phyloP scores from a whole-genome alignment of 2,888 invertebrate genomes.

The Kuschelorhynchus macadamiae region DNA sequence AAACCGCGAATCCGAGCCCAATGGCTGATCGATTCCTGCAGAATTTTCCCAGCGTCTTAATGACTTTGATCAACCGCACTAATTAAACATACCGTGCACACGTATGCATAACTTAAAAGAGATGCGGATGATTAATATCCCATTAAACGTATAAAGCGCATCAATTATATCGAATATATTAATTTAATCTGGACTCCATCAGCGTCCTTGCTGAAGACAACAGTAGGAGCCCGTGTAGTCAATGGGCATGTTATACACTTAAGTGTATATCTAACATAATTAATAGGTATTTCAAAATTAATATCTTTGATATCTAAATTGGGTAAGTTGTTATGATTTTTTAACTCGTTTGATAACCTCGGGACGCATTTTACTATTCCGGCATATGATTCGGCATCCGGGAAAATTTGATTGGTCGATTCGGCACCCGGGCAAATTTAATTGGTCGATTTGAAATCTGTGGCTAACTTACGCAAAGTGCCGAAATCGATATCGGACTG shows the following conservation, averaged over 20 bases:
- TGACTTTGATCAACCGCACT: slow-evolving; percentile 23
- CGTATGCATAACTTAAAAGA: slow-evolving; percentile 22
- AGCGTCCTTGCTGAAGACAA: slow-evolving; percentile 15
- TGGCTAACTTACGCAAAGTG: too few species aligned
- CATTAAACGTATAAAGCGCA: slow-evolving; percentile 35
- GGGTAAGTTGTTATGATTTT: too few species aligned
- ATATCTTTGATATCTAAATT: too few species aligned
- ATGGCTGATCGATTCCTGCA: slow-evolving; percentile 17
- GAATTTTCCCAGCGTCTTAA: slow-evolving; percentile 31
- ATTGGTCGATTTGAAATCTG: too few species aligned
- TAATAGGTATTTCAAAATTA: too few species aligned
- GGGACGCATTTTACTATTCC: too few species aligned
- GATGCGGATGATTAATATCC: slow-evolving; percentile 35
- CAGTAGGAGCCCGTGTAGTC: slow-evolving; percentile 19
- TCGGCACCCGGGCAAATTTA: too few species aligned
- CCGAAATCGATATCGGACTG: too few species aligned
- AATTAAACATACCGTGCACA: slow-evolving; percentile 25
- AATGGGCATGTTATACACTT: slow-evolving; percentile 6
- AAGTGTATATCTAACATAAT: too few species aligned
- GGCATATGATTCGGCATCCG: too few species aligned
- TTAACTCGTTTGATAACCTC: too few species aligned
- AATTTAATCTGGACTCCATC: slow-evolving; percentile 35
- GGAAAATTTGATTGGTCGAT: too few species aligned
- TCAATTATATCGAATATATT: slow-evolving; percentile 35
- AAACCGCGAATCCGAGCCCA: neutral